These are phyloP conservation scores for Carassius carassius DNA, from an alignment of 2,113 vertebrate species.

Conservation along the genomic window DNA sequence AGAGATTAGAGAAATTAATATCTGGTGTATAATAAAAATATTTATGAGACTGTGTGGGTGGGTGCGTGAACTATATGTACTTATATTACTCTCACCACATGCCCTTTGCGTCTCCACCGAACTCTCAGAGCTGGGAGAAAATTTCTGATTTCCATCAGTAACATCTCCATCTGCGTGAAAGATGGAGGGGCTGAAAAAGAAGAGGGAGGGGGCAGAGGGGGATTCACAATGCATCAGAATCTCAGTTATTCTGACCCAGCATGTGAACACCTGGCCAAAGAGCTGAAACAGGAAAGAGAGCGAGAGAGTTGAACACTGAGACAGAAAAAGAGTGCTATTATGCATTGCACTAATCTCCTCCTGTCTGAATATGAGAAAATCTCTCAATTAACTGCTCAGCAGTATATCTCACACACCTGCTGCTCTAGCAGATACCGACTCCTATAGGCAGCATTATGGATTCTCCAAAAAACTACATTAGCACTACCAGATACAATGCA, in stretches of 20 bases:
- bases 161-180: constrained; percentile 81
- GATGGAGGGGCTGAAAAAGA: constrained; percentile 71
- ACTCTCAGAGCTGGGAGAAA: constrained; percentile 83
- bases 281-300: constrained; percentile 28
- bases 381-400: constrained; percentile 25
- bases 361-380: constrained; percentile 11
- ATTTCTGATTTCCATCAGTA: constrained; percentile 80
- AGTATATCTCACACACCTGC: constrained; percentile 23
- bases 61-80: constrained; percentile 7
- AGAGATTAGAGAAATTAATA: constrained; percentile 11
- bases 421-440: constrained; percentile 13
- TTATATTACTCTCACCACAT: constrained; percentile 76
- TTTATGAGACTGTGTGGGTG: constrained; percentile 7
- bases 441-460: constrained; percentile 27
- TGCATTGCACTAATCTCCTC: constrained; percentile 13
- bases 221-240: constrained; percentile 12
- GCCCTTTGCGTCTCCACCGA: constrained; percentile 82
- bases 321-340: background rate
- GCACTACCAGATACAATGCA: background rate
- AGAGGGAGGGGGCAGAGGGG: constrained; percentile 13
- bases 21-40: constrained; percentile 1
- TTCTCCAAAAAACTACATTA: constrained; percentile 14
- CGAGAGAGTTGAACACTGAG: background rate
- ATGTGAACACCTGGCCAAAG: constrained; percentile 36
- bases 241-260: constrained; percentile 20